These are phyloP conservation scores for Heterocephalus glaber DNA, from an alignment of 2,113 vertebrate genomes.

Conservation along the genomic window DNA sequence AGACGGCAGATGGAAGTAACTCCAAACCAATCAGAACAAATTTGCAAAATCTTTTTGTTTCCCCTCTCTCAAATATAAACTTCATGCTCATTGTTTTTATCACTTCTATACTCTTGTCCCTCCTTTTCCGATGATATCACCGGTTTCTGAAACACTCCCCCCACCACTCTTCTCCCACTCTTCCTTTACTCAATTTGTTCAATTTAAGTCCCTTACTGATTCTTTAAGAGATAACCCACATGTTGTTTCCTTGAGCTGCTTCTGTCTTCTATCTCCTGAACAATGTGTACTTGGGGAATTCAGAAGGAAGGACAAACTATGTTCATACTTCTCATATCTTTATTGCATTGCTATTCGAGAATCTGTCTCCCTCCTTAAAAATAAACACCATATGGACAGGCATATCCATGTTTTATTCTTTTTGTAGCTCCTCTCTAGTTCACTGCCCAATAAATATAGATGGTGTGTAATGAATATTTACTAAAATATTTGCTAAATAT, in stretches of 20 bases:
- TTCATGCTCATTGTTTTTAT: background rate
- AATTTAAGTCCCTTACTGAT: background rate
- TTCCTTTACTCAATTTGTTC: background rate
- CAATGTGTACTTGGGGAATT: background rate
- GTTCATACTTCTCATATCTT: background rate
- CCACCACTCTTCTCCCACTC: background rate
- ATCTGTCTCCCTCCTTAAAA: slow-evolving; percentile 23
- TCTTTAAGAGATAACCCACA: background rate
- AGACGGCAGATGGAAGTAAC: background rate
- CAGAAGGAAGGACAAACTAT: background rate
- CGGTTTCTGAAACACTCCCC: background rate
- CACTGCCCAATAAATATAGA: background rate
- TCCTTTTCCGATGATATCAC: background rate
- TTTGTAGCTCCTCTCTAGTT: slow-evolving; percentile 16
- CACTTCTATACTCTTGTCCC: background rate
- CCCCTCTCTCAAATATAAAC: background rate
- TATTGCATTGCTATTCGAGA: background rate
- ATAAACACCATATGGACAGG: slow-evolving; percentile 25
- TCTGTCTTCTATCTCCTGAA: background rate
- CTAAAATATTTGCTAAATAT: slow-evolving; percentile 50
- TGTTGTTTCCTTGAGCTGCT: background rate
- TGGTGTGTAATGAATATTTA: background rate
- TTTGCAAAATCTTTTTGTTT: background rate
- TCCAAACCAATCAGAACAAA: background rate
- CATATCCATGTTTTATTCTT: background rate